These are phyloP conservation scores for Anableps anableps DNA, from an alignment of 2,797 vertebrate genomes.

Conservation along the genomic window DNA sequence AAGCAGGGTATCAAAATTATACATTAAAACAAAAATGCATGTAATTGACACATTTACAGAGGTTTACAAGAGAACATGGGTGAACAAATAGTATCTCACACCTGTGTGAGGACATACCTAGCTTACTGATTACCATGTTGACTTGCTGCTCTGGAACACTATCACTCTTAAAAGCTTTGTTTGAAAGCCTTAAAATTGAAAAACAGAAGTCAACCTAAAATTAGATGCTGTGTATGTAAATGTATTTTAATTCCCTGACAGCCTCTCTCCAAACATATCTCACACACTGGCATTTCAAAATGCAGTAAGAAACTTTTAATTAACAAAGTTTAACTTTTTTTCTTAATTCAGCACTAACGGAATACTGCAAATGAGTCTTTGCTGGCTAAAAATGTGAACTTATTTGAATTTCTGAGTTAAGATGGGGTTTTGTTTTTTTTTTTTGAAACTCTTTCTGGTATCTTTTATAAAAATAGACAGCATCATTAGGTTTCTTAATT, in stretches of 20 bases:
- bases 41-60: neutral
- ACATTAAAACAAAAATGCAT: neutral
- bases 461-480: neutral
- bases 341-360: neutral
- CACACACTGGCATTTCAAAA: neutral
- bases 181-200: neutral
- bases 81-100: neutral
- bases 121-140: neutral
- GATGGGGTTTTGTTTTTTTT: neutral
- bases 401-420: neutral
- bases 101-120: neutral
- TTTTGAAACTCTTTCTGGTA: neutral
- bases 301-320: neutral
- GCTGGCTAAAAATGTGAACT: neutral
- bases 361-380: neutral
- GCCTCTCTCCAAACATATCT: neutral
- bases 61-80: neutral
- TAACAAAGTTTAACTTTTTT: neutral
- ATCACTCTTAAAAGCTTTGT: neutral
- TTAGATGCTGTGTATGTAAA: neutral
- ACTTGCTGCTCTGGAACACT: neutral
- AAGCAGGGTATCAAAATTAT: neutral
- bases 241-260: neutral
- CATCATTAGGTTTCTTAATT: neutral
- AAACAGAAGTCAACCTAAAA: neutral